Conservation (phyloP, 2,113 vertebrate species). For the Cinclus cinclus region DNA sequence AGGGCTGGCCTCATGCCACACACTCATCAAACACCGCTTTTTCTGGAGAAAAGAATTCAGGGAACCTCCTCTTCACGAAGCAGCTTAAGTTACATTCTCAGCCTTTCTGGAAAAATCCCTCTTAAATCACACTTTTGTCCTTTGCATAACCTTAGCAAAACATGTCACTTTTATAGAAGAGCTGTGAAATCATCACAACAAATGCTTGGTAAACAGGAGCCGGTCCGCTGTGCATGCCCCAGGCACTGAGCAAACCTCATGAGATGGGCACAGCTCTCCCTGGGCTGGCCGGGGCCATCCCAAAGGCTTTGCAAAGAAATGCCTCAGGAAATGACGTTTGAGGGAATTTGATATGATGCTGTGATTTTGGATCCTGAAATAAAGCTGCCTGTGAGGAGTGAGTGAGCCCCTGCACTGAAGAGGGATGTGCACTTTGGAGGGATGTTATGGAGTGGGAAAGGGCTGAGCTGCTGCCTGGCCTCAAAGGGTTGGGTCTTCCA, state of each 20-base stretch:
- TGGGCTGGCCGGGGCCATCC: background rate
- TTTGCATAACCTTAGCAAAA: background rate
- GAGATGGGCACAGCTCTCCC: background rate
- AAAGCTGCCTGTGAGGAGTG: background rate
- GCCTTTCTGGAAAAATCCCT: slow-evolving; percentile 1
- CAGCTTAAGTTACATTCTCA: background rate
- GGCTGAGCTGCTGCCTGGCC: background rate
- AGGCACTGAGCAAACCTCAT: rapidly evolving
- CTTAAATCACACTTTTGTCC: background rate
- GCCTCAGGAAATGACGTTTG: rapidly evolving
- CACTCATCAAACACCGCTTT: background rate
- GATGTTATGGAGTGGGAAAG: background rate
- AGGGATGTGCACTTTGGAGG: background rate
- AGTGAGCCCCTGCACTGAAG: background rate
- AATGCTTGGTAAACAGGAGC: background rate
- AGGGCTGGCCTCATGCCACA: rapidly evolving
- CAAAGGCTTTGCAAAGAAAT: background rate
- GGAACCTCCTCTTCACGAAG: background rate
- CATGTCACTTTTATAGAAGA: background rate
- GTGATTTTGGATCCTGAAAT: background rate
- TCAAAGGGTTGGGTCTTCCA: background rate
- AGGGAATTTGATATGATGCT: background rate
- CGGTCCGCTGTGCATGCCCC: rapidly evolving
- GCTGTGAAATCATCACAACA: background rate
- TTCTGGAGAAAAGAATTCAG: background rate